Base-by-base conservation (phyloP, 2,113 vertebrate genomes). In the Charina bottae region DNA sequence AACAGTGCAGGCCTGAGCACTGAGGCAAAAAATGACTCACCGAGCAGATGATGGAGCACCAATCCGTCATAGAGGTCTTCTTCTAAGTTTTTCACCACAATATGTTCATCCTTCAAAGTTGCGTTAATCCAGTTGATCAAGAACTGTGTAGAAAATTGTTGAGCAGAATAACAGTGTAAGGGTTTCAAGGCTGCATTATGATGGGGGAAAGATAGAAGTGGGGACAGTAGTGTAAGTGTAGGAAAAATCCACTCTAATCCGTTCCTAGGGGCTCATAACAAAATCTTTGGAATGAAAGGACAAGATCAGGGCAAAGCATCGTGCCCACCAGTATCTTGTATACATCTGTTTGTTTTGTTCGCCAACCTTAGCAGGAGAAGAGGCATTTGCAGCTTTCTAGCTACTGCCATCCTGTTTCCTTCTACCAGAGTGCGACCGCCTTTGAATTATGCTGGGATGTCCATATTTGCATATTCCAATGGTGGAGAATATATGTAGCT, bases 61-160 rank as follows among this genome's bases (percentile, higher is more conserved):
- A 99, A 97, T 24, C 99, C 99, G 13, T 99, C 99, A 0, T 96
- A 99, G 26, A 99, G 91, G 96, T 99, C 99, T 91, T 99, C 98
- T 93, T 99, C 98, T 96, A 99, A 94, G 93, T 95, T 98, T 94
- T 97, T 98, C 84, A 99, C 98, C 58, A 99, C 97, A 2, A 99
- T 98, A 95, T 99, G 98, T 83, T 99, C 98, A 0, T 94, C 42
- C 90, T 98, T 97, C 90, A 99, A 97, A 33, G 97, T 97, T 12
- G 56, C 83, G 92, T 99, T 99, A 96, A 99, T 98, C 99, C 99
- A 99, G 15, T 97, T 97, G 17, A 97, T 84, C 96, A 99, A 83
- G 2, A 97, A 93, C 99, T 99, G 96, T 0, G 0, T 85, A 84
- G 46, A 49, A 59, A 94, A 91, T 49, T 5, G 46, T 68, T 68